Conservation (phyloP, 2,113 vertebrate genomes). For the Noturus placidus region DNA sequence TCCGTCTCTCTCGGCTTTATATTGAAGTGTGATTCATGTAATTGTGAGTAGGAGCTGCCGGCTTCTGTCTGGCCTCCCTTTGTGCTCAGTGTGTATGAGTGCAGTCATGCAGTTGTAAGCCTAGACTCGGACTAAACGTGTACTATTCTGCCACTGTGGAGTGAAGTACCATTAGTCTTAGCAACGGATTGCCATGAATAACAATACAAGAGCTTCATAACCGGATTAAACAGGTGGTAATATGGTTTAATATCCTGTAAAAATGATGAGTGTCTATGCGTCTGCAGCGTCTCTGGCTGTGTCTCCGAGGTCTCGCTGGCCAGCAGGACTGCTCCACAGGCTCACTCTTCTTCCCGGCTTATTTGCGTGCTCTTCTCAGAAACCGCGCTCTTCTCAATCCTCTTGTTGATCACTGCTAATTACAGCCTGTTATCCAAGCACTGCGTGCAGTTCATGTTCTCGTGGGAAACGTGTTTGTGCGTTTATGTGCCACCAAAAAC, state of each 20-base stretch:
- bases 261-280: background rate
- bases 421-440: conserved; percentile 31
- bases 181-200: background rate
- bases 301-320: background rate
- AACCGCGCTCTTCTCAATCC: background rate
- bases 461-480: background rate
- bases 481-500: background rate
- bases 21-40: background rate
- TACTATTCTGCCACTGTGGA: background rate
- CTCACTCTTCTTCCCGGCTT: background rate
- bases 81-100: background rate
- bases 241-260: conserved; percentile 1
- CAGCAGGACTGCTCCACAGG: background rate
- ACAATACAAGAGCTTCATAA: background rate
- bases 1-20: background rate
- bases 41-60: background rate
- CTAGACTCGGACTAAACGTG: background rate
- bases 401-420: conserved; percentile 43
- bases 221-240: background rate
- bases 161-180: background rate
- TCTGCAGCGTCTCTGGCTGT: background rate
- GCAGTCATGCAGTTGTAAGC: background rate
- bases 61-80: background rate
- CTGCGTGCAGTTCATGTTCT: conserved; percentile 17
- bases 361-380: conserved; percentile 26